Conservation (phyloP, 2,113 vertebrate species). For the Tringa solitaria region DNA sequence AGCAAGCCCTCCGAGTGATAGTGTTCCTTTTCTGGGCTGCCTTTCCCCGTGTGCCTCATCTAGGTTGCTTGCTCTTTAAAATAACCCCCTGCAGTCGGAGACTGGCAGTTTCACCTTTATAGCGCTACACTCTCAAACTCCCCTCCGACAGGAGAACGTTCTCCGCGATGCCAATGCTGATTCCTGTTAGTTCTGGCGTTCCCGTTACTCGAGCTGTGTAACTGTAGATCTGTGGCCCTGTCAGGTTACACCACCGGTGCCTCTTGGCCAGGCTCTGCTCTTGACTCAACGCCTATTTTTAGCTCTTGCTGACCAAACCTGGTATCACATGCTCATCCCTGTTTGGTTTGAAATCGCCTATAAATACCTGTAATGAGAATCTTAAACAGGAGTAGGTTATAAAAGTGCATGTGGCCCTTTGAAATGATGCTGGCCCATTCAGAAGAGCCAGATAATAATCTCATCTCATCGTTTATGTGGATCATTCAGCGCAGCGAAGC, state of each 20-base stretch:
- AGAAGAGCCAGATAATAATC: background rate
- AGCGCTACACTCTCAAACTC: fast-evolving
- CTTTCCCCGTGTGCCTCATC: background rate
- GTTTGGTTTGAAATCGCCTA: background rate
- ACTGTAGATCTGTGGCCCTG: background rate
- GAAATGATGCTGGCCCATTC: background rate
- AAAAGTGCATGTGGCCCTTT: background rate
- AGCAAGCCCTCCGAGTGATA: background rate
- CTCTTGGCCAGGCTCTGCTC: background rate
- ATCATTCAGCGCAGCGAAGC: background rate
- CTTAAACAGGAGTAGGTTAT: background rate
- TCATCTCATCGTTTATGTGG: background rate
- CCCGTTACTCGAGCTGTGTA: background rate
- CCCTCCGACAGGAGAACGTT: background rate
- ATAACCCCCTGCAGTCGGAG: background rate
- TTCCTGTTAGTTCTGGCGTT: background rate
- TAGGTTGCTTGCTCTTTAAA: background rate
- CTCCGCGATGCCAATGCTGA: background rate
- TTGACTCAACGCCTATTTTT: constrained; percentile 42
- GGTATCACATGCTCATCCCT: background rate
- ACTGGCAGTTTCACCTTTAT: background rate
- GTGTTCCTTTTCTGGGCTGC: background rate
- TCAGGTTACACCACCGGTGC: background rate
- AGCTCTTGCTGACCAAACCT: constrained; percentile 29
- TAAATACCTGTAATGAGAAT: background rate